Evolutionary conservation across 2,797 vertebrate species (phyloP).

Genomic region (Poecilia picta): DNA sequence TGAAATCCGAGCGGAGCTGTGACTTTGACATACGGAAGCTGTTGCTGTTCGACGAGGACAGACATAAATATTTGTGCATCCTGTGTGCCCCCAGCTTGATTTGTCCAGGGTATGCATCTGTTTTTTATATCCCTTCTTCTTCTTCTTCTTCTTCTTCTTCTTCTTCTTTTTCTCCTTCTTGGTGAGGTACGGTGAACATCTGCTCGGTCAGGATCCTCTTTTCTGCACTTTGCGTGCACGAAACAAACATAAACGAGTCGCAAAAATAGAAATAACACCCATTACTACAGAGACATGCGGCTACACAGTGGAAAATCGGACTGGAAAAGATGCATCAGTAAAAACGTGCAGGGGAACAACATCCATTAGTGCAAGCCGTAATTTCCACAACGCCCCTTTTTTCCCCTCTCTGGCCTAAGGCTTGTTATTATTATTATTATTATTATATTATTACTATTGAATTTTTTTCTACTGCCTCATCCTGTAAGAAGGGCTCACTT

Average conservation of each 20-base stretch:
- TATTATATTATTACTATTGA: too few relatives aligned
- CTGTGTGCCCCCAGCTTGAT: conserved; percentile 12
- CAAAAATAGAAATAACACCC: background rate
- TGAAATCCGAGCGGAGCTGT: conserved; percentile 14
- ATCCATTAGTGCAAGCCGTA: conserved; percentile 41
- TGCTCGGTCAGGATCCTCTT: conserved; percentile 30
- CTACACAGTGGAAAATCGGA: background rate
- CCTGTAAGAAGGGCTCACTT: conserved; percentile 33
- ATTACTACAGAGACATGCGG: too few relatives aligned
- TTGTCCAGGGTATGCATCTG: conserved; percentile 16
- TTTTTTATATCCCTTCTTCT: too few relatives aligned
- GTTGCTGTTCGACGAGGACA: conserved; percentile 40
- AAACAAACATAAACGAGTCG: background rate
- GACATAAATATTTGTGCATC: conserved; percentile 37
- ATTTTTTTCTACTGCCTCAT: conserved; percentile 43
- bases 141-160: too few relatives aligned
- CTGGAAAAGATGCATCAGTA: background rate
- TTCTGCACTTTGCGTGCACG: conserved; percentile 38
- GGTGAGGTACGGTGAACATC: conserved; percentile 48
- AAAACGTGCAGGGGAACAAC: conserved; percentile 15
- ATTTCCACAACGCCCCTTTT: conserved; percentile 68
- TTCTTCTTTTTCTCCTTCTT: background rate
- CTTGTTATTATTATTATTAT: conserved; percentile 20
- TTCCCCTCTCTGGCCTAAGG: conserved; percentile 67
- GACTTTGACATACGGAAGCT: conserved; percentile 54